Base-by-base conservation (phyloP, 2,113 vertebrate genomes). In the Myrmecobius fasciatus region DNA sequence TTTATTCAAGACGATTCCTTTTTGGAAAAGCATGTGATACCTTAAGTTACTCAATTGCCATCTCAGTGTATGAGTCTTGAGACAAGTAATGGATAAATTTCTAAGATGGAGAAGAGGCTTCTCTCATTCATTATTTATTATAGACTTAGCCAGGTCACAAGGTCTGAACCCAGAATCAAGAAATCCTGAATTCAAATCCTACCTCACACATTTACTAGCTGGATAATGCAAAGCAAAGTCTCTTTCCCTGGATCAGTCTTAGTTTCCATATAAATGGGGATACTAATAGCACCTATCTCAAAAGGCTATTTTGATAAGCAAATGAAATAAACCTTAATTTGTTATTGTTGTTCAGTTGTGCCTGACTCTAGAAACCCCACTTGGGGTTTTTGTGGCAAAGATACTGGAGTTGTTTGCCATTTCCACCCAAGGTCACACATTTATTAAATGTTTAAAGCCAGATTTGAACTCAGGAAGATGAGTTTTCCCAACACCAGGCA, bases 101-200 rank as follows among this genome's bases (percentile, higher is more conserved):
- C 36, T 52, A 53, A 28, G 0, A 51, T 52, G 31, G 31, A 53
- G 93, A 56, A 89, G 28, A 47, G 25, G 53, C 75, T 89, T 89
- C 94, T 28, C 83, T 28, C 83, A 92, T 89, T 93, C 43, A 93
- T n/a, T 89, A 67, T 93, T 92, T 91, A 12, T 25, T 89, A 95
- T 95, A 12, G 0, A 48, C 17, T 43, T 43, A 83, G 20, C n/a
- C 36, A 83, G 20, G 67, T 24, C 5, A 12, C 20, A 83, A 43
- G 36, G n/a, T 10, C 56, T 67, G 60, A n/a, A 75, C 17, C 36
- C 14, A 75, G 67, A 75, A n/a, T 43, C 0, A 24, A 20, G n/a
- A 43, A n/a, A 43, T 6, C 4, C n/a, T 83, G 67, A 83, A 83
- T 43, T 83, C 7, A 7, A 83, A n/a, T 83, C n/a, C 67, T 83